These are phyloP conservation scores for Bombus consobrinus DNA, from an alignment of 1,140 invertebrate species.

Conservation along the genomic window DNA sequence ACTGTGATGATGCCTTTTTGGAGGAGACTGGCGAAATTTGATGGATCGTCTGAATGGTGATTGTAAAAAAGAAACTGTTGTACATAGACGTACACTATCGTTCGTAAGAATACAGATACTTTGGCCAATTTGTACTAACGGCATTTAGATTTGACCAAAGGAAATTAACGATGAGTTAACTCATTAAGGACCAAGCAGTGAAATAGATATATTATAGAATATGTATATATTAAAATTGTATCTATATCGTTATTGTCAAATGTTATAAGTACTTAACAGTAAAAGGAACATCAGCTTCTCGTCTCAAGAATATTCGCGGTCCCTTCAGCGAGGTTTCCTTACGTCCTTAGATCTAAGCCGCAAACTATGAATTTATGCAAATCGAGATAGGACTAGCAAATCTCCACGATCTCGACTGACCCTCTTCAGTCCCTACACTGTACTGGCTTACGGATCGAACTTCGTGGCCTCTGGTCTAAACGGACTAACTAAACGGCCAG, in stretches of 20 bases:
- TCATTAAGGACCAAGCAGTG: too few relatives aligned
- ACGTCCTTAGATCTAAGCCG: slow-evolving; percentile 69
- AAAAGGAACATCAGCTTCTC: slow-evolving; percentile 31
- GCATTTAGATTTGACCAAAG: too few relatives aligned
- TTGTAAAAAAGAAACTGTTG: too few relatives aligned
- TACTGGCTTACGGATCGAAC: slow-evolving; percentile 67
- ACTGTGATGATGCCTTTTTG: too few relatives aligned
- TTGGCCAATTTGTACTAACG: too few relatives aligned
- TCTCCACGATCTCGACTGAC: slow-evolving; percentile 70
- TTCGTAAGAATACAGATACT: too few relatives aligned
- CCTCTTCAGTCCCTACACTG: slow-evolving; percentile 57
- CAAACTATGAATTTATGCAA: slow-evolving; percentile 81
- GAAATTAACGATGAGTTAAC: too few relatives aligned
- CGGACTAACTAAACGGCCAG: slow-evolving; percentile 58
- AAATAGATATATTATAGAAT: too few relatives aligned
- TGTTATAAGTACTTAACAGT: background rate
- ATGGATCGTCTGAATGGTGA: too few relatives aligned
- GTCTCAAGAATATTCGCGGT: background rate
- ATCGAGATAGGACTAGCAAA: slow-evolving; percentile 79
- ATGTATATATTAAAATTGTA: too few relatives aligned
- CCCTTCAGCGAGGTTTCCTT: slow-evolving; percentile 54
- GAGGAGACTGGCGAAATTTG: too few relatives aligned
- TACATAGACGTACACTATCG: too few relatives aligned
- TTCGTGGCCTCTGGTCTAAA: slow-evolving; percentile 54
- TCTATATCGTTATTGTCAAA: background rate